These are phyloP conservation scores for Campoplex capitator DNA, from an alignment of 2,888 invertebrate genomes.

Conservation along the genomic window DNA sequence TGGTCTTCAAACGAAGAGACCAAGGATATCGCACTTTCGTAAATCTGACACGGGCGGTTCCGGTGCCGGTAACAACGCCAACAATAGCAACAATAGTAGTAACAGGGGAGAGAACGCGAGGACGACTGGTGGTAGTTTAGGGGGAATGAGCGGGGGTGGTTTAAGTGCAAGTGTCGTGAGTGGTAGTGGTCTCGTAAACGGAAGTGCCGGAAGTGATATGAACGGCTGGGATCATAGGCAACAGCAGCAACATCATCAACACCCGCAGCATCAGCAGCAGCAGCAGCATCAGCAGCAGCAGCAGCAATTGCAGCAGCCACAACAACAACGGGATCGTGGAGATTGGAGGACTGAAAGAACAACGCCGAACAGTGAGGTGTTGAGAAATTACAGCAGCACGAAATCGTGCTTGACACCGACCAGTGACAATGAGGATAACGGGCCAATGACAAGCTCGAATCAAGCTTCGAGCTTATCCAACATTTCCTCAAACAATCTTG, in stretches of 20 bases:
- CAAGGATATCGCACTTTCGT: constrained; percentile 94
- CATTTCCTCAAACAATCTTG: constrained; percentile 63
- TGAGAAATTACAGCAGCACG: constrained; percentile 70
- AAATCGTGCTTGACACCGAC: constrained; percentile 77
- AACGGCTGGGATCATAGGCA: constrained; percentile 58
- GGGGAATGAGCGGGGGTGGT: constrained; percentile 43
- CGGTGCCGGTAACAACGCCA: constrained; percentile 73
- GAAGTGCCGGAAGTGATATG: constrained; percentile 68
- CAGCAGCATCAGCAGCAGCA: constrained; percentile 69
- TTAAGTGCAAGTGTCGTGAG: constrained; percentile 57
- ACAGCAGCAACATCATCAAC: constrained; percentile 57
- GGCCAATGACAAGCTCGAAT: constrained; percentile 24
- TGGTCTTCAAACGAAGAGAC: constrained; percentile 90
- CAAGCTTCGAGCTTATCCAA: constrained; percentile 11
- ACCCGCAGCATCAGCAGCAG: constrained; percentile 43
- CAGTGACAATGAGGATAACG: constrained; percentile 77
- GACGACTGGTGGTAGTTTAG: constrained; percentile 71
- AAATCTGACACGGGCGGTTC: constrained; percentile 86
- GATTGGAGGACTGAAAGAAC: constrained; percentile 81
- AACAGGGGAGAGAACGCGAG: constrained; percentile 74
- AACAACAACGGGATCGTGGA: constrained; percentile 73
- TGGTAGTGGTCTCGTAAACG: constrained; percentile 51
- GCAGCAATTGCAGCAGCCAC: constrained; percentile 66
- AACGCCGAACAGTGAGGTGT: constrained; percentile 77
- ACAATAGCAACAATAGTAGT: constrained; percentile 60